Evolutionary conservation across 1,140 invertebrate species (phyloP).

Genomic region (Physella acuta): DNA sequence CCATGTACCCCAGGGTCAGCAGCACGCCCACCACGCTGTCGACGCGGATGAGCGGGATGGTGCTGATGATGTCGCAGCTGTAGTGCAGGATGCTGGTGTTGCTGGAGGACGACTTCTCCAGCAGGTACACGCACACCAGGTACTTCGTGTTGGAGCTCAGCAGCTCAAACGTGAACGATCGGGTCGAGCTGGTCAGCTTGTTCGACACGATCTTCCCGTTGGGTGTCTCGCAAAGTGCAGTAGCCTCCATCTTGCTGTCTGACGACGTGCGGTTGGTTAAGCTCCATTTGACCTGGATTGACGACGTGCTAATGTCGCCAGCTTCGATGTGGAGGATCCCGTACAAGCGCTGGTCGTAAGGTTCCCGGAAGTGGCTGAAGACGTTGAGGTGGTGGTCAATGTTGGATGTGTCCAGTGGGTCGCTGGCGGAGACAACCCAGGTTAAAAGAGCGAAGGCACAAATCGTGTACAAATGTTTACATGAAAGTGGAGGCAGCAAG

Average conservation of each 20-base stretch:
- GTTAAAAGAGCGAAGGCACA: no score
- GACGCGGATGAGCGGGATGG: slow-evolving; percentile 5
- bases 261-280: neutral
- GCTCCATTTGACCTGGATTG: slow-evolving; percentile 3
- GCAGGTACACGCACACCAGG: slow-evolving; percentile 9
- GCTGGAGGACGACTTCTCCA: slow-evolving; percentile 11
- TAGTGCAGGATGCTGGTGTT: slow-evolving; percentile 21
- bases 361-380: slow-evolving; percentile 2
- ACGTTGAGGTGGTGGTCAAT: no score
- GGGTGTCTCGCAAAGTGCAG: neutral
- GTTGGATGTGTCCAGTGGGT: no score
- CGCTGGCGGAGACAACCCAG: no score
- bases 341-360: neutral
- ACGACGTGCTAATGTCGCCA: neutral
- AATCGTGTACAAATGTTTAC: no score
- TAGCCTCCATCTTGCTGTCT: slow-evolving; percentile 7
- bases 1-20: neutral
- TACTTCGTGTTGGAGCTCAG: slow-evolving; percentile 15
- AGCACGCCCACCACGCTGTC: slow-evolving; percentile 6
- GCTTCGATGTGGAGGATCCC: slow-evolving; percentile 2
- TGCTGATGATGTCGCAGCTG: slow-evolving; percentile 1
- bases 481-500: no score
- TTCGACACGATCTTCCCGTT: slow-evolving; percentile 11
- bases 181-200: neutral
- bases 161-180: neutral